Evolutionary conservation across 2,113 vertebrate species (phyloP).

Genomic region (Spermophilus dauricus): DNA sequence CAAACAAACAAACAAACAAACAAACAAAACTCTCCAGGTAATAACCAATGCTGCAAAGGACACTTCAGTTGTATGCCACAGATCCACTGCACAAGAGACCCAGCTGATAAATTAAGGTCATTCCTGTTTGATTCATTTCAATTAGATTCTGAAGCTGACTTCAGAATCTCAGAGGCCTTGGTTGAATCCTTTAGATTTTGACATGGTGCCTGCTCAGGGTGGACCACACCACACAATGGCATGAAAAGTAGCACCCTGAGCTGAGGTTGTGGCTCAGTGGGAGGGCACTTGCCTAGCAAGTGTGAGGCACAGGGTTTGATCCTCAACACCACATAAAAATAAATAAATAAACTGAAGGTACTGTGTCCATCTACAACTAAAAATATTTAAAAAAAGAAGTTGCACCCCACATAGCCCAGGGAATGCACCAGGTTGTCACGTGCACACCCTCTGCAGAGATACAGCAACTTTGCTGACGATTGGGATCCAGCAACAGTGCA

Average conservation of each 20-base stretch:
- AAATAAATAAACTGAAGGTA: too few relatives aligned
- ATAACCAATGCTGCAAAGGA: constrained; percentile 93
- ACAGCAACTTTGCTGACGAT: background rate
- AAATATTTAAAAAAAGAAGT: too few relatives aligned
- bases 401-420: background rate
- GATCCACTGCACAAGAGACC: constrained; percentile 93
- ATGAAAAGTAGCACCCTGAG: background rate
- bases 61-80: constrained; percentile 93
- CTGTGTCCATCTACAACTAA: too few relatives aligned
- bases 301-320: too few relatives aligned
- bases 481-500: background rate
- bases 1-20: too few relatives aligned
- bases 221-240: background rate
- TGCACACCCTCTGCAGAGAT: too few relatives aligned
- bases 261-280: too few relatives aligned
- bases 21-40: constrained; percentile 63
- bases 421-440: background rate
- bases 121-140: constrained; percentile 87
- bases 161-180: background rate
- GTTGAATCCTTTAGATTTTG: background rate
- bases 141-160: too few relatives aligned
- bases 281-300: too few relatives aligned
- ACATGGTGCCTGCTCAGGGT: background rate
- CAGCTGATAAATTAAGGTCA: constrained; percentile 94
- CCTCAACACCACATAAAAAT: too few relatives aligned